Evolutionary conservation across 2,113 vertebrate species (phyloP), one percentile per base, ranked within the genome.

Genomic region (Danio rerio): DNA sequence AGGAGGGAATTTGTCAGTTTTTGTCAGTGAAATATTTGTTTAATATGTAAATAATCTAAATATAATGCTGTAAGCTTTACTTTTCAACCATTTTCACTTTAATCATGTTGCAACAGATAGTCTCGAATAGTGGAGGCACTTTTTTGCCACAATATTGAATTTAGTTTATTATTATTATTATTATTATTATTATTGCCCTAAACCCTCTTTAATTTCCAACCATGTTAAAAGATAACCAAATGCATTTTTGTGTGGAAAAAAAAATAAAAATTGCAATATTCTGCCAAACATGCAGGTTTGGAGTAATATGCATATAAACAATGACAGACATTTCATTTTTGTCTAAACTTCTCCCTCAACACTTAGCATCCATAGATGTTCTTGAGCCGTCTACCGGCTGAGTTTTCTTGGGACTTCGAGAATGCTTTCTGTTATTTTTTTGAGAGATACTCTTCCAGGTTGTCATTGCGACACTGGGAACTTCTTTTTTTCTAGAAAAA

Each of bases 361-460:
- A 71, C 18, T 20, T 52, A 5, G 20, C 49, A 7, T 52, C 69
- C 21, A 56, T 56, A 49, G 69, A 71, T 15, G 69, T 7, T 73
- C 71, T 73, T 56, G 50, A 73, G 6, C 18, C n/a, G 5, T 83
- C 77, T 18, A 62, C 58, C 2, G 55, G 31, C 42, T 56, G 71
- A 55, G 71, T 20, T 43, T 56, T 73, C 52, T 73, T 73, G 21
- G 52, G 71, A 73, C 71, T 73, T 42, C 52, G 52, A 11, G 71
- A 43, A 10, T 77, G 61, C 69, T 74, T 83, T 71, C 71, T 86
- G n/a, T 80, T 58, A 20, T 82, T 86, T 63, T 62, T 69, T 56
- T 86, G 75, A 63, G 81, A 86, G 16, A 86, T 83, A 56, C 76
- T 59, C 81, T 80, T 83, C 84, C 84, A 86, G 15, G 84, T 83